A percentile compares a stretch with the other conserved stretches of the same genome.
These are phyloP conservation scores for Drosophila arizonae DNA, from an alignment of 1,140 invertebrate species.

Conservation along the genomic window DNA sequence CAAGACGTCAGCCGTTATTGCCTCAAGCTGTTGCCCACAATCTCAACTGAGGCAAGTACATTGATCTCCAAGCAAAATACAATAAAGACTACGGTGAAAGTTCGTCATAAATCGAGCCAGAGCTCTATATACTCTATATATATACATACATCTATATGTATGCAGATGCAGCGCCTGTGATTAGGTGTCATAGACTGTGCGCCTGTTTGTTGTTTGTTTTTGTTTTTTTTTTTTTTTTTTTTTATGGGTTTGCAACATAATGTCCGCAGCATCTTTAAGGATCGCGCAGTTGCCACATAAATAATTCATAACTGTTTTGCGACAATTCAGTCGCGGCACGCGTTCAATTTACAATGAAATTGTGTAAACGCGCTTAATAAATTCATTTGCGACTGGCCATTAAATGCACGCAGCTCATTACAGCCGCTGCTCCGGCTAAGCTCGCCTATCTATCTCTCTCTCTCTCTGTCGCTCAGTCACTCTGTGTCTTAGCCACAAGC, in stretches of 20 bases:
- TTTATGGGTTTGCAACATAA: too few relatives aligned
- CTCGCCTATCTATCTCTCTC: not conserved
- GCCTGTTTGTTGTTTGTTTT: not conserved
- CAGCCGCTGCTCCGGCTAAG: not conserved
- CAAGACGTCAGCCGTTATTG: conserved; percentile 45
- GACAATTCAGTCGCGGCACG: conserved; percentile 78
- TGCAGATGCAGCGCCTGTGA: conserved; percentile 52
- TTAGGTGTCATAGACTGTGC: conserved; percentile 55
- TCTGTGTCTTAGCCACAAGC: not conserved
- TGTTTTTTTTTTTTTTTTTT: too few relatives aligned
- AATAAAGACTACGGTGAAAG: conserved; percentile 44
- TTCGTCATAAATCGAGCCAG: conserved; percentile 31
- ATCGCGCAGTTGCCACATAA: conserved; percentile 51
- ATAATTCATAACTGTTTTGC: conserved; percentile 82
- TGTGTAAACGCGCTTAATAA: conserved; percentile 81
- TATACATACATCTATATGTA: conserved; percentile 16
- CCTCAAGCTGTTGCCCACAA: conserved; percentile 24
- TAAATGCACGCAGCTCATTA: conserved; percentile 74
- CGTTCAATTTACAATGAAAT: conserved; percentile 79
- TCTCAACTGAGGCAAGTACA: conserved; percentile 46
- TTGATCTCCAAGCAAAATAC: conserved; percentile 39
- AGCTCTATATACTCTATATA: conserved; percentile 20
- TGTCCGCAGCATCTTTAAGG: too few relatives aligned
- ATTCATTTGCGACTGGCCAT: conserved; percentile 73
- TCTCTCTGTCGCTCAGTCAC: not conserved